Evolutionary conservation across 2,888 invertebrate species (phyloP).

Genomic region (Azorinus chamasolen): DNA sequence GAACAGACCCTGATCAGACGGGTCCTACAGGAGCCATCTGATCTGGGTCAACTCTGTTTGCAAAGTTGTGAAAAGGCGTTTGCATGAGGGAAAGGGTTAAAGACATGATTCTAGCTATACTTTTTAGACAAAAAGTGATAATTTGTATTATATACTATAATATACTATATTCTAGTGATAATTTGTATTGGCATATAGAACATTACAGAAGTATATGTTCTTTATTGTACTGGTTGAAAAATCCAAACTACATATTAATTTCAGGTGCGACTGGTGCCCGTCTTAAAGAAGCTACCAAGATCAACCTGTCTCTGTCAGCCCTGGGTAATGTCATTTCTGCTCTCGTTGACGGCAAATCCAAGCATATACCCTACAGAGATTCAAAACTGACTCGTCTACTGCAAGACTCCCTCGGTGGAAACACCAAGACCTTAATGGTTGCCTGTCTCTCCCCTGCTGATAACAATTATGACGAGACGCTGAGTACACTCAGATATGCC

Average conservation of each 20-base stretch:
- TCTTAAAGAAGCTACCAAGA: conserved; percentile 95
- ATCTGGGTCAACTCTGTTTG: too few species aligned
- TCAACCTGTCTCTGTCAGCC: conserved; percentile 94
- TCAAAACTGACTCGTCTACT: conserved; percentile 90
- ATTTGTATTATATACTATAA: too few species aligned
- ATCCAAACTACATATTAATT: background rate
- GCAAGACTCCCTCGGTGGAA: conserved; percentile 89
- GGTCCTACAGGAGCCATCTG: too few species aligned
- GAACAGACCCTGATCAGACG: too few species aligned
- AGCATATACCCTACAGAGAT: conserved; percentile 93
- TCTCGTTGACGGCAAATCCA: conserved; percentile 93
- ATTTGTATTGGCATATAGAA: too few species aligned
- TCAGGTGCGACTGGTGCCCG: conserved; percentile 93
- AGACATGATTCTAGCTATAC: too few species aligned
- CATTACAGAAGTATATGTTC: too few species aligned
- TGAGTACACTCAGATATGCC: conserved; percentile 93
- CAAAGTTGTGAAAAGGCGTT: too few species aligned
- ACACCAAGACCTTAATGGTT: conserved; percentile 95
- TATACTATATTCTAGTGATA: too few species aligned
- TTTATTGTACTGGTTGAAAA: too few species aligned
- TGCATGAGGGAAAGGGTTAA: too few species aligned
- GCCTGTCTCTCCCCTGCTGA: conserved; percentile 94
- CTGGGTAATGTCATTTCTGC: conserved; percentile 96
- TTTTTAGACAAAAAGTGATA: too few species aligned
- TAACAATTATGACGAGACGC: conserved; percentile 93